phyloP scores from a whole-genome alignment of 1,140 invertebrate genomes.

The Pseudoatta argentina region DNA sequence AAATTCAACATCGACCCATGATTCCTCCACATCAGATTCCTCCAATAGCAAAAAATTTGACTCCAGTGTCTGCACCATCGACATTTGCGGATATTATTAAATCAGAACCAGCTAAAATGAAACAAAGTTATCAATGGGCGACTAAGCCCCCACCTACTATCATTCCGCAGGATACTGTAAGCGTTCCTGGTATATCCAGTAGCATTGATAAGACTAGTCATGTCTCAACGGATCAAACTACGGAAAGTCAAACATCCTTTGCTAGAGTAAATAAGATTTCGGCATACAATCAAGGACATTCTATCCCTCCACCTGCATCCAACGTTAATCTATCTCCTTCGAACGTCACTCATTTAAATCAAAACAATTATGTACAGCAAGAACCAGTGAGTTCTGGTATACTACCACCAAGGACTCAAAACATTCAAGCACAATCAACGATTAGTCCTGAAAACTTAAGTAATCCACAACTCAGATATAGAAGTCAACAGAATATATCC shows the following conservation, averaged over 20 bases:
- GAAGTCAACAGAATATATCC: slow-evolving; percentile 47
- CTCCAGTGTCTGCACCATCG: slow-evolving; percentile 1
- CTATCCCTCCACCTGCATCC: slow-evolving; percentile 42
- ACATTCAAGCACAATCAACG: slow-evolving; percentile 21
- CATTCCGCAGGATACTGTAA: slow-evolving; percentile 50
- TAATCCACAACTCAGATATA: slow-evolving; percentile 42
- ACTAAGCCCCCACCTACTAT: slow-evolving; percentile 10
- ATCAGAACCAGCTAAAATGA: slow-evolving; percentile 21
- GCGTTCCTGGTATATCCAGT: slow-evolving; percentile 32
- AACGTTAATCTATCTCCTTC: slow-evolving; percentile 48
- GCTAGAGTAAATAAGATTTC: slow-evolving; percentile 20
- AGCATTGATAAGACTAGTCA: slow-evolving; percentile 44
- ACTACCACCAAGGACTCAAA: neutral
- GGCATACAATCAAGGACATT: slow-evolving; percentile 8
- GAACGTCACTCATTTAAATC: slow-evolving; percentile 24
- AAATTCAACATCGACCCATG: slow-evolving; percentile 26
- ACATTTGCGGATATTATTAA: slow-evolving; percentile 18
- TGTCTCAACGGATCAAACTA: slow-evolving; percentile 39
- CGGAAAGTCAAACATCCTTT: slow-evolving; percentile 8
- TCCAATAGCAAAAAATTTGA: neutral
- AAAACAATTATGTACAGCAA: slow-evolving; percentile 38
- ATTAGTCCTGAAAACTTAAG: slow-evolving; percentile 18
- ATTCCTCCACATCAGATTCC: slow-evolving; percentile 32
- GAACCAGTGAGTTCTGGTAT: neutral
- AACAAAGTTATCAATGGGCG: slow-evolving; percentile 50